Base-by-base conservation (phyloP, 2,888 invertebrate genomes). In the Mythimna loreyi region DNA sequence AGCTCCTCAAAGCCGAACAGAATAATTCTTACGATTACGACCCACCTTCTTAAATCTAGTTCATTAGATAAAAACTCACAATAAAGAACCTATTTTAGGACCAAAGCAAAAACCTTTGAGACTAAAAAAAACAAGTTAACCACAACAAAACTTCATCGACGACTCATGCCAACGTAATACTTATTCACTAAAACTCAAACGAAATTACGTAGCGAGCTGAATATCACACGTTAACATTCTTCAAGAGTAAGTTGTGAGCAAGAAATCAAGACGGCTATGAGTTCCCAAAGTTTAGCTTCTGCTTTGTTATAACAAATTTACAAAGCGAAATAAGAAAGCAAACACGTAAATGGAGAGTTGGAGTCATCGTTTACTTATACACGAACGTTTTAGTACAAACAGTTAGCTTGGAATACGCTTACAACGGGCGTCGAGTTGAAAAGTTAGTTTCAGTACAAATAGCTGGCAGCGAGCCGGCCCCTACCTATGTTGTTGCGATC, bases 361-460 rank as follows among this genome's bases (percentile, higher is more conserved):
- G 85, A 91, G 89, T 92, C 92, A 92, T 92, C 92, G 92, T 91
- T 92, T 92, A 89, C 89, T 91, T 87, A 85, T 81, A 86, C 89
- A 90, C 86, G 90, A 90, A 89, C 89, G 87, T 84, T 90, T 85
- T 89, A 85, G 81, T 79, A 88, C 86, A 91, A 92, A 92, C 90
- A 90, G 82, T 83, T 82, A 78, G 86, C 86, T 87, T 75, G 84
- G 86, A 90, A 91, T 87, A 89, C 86, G 90, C 87, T 90, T 87
- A 88, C 89, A 87, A 85, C 85, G 81, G 80, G 83, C 85, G 83
- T 75, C 81, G 72, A 90, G 91, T 91, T 89, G 85, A 86, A 87
- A 91, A 92, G 91, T 92, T 90, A 90, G 89, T 90, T 90, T 88
- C 78, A 80, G 85, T 84, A 78, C 87, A 87, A 86, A 87, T 83